Evolutionary conservation across 2,797 vertebrate genomes (phyloP), one percentile per base, ranked within the genome.

Genomic region (Garrulus glandarius): DNA sequence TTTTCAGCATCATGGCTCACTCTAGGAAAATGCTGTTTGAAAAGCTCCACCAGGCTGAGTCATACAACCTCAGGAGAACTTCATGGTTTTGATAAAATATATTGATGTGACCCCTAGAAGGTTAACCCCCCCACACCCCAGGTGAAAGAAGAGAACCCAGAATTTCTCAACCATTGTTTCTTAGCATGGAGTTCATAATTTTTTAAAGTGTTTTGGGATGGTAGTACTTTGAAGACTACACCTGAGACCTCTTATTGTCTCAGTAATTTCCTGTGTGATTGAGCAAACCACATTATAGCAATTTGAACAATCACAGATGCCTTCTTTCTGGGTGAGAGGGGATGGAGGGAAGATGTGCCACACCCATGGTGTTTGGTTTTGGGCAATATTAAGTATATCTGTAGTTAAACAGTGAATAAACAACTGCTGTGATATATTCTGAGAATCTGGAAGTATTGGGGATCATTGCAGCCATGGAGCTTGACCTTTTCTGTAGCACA

Each of bases 41-140:
- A 82, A 87, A 80, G 5, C 13, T 87, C 16, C 18, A 64, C 14
- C 18, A 70, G 41, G 46, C 4, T n/a, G 53, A 60, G 8, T n/a
- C 26, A 49, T 15, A 21, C 0, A 4, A 23, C 17, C 20, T 63
- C 34, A 44, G 44, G 15, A 61, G 9, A 89, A n/a, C n/a, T n/a
- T 49, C 2, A 15, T 15, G 32, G 6, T 37, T 93, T 55, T 46
- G 34, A 52, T 7, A 80, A 53, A 81, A 89, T 52, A 17, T 4
- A 12, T 59, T 69, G 13, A 34, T 52, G 13, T 30, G 21, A 36
- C 7, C 15, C 10, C 13, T 5, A 30, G 16, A 15, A 78, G 4
- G 46, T 87, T 44, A 72, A 24, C 3, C 2, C 13, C 3, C 2
- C 2, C 1, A 2, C 2, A 3, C 4, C 5, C 20, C 26, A 26